Conservation (phyloP, 2,888 invertebrate species). For the Polydesmus complanatus region DNA sequence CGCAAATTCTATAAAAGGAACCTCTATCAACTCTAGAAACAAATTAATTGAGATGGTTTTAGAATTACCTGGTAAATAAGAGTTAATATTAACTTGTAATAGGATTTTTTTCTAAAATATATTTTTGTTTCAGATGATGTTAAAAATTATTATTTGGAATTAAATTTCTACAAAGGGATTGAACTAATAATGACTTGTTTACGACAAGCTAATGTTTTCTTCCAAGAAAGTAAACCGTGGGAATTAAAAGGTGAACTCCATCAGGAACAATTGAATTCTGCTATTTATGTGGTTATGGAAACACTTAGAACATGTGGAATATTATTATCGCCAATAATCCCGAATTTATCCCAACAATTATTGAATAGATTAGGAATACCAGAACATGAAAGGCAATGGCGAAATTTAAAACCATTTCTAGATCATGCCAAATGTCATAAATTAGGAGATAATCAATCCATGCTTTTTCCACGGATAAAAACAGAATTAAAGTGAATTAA, state of each 20-base stretch:
- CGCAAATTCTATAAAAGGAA: slow-evolving; percentile 18
- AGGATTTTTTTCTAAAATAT: background rate
- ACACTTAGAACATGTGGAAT: slow-evolving; percentile 63
- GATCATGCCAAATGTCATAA: background rate
- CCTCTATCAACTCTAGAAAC: background rate
- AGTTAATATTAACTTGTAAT: background rate
- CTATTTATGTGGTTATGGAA: slow-evolving; percentile 73
- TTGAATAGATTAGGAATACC: slow-evolving; percentile 38
- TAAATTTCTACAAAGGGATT: slow-evolving; percentile 67
- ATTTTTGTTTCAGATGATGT: slow-evolving; percentile 42
- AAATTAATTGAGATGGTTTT: slow-evolving; percentile 2
- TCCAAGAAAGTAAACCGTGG: slow-evolving; percentile 82
- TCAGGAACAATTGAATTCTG: slow-evolving; percentile 43
- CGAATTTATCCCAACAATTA: slow-evolving; percentile 50
- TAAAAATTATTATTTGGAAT: slow-evolving; percentile 51
- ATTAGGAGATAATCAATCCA: background rate
- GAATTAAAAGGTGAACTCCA: slow-evolving; percentile 41
- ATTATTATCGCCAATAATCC: slow-evolving; percentile 72
- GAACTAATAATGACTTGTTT: slow-evolving; percentile 60
- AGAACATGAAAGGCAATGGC: slow-evolving; percentile 8
- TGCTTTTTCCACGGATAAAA: background rate
- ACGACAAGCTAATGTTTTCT: slow-evolving; percentile 68
- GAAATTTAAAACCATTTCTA: slow-evolving; percentile 9
- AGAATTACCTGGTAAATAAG: slow-evolving; percentile 8
- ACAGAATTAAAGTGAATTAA: too few species aligned